Base-by-base conservation (phyloP, 2,797 vertebrate genomes). In the Linurgus olivaceus region DNA sequence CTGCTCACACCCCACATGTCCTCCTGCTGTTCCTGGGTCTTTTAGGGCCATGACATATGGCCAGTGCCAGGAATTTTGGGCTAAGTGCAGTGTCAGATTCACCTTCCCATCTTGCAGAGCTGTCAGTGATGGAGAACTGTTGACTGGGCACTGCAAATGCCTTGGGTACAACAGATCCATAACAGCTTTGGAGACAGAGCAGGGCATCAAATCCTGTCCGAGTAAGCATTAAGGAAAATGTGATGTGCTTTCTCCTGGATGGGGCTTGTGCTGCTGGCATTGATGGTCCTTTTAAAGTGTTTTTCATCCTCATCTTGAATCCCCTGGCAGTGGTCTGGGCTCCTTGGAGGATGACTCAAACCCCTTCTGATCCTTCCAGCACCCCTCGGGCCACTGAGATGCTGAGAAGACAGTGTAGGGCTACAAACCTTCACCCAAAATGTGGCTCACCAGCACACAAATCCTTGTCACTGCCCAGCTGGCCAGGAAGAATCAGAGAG, bases 1-100 rank as follows among this genome's bases (percentile, higher is more conserved):
- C 80, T 66, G 44, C 37, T 59, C 26, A 1, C 11, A 5, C 50
- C n/a, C n/a, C 48, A 11, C 0, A 0, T 17, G 19, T 5, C 1
- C 26, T 70, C 26, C 37, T 79, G 47, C 52, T 61, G 48, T 37
- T 33, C 9, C 0, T 2, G 48, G 61, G 40, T 19, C 33, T 80
- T 91, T 91, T 52, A 65, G 52, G 73, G 74, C 80, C 29, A 1
- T 48, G 75, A 29, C 72, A 20, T 6, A 6, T 25, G 29, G 13
- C 61, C 78, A 75, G 38, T 6, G 38, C 33, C 20, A 52, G 50
- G 48, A 52, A 88, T 65, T 96, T 72, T 78, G 88, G 66, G 17
- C 11, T 23, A 35, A 66, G 55, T 13, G 66, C 38, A 23, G 33
- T 8, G 11, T 91, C n/a, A 68, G 71, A n/a, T 77, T 79, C 40